Conservation (phyloP, 2,797 vertebrate genomes). For the Malacoraja senta region DNA sequence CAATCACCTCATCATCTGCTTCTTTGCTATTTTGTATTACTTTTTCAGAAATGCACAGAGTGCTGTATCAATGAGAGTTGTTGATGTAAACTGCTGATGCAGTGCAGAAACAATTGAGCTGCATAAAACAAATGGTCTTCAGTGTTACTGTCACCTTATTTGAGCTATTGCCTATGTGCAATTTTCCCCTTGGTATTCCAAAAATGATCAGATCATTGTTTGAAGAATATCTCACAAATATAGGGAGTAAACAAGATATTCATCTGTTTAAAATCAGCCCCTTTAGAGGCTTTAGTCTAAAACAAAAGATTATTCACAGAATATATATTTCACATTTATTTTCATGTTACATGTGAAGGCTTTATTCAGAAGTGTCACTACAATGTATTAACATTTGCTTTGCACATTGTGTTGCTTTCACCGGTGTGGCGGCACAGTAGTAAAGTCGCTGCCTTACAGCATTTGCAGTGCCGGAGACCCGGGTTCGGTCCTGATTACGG, state of each 20-base stretch:
- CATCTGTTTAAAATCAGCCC: neutral
- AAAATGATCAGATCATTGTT: neutral
- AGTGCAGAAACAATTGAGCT: neutral
- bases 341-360: constrained; percentile 1
- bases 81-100: neutral
- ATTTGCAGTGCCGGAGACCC: too few species aligned
- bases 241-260: neutral
- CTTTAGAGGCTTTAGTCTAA: neutral
- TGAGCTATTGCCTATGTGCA: neutral
- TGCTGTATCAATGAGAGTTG: neutral
- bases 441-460: too few species aligned
- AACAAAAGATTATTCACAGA: neutral
- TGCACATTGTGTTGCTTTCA: neutral
- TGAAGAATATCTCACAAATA: neutral
- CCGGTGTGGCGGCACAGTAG: too few species aligned
- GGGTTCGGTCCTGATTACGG: too few species aligned
- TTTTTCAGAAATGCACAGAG: neutral
- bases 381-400: neutral
- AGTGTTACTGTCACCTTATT: neutral
- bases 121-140: too few species aligned
- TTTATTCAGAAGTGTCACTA: neutral
- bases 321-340: neutral
- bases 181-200: neutral
- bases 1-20: neutral
- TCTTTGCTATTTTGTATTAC: neutral